Conservation (phyloP, 2,113 vertebrate genomes). For the Candoia aspera region DNA sequence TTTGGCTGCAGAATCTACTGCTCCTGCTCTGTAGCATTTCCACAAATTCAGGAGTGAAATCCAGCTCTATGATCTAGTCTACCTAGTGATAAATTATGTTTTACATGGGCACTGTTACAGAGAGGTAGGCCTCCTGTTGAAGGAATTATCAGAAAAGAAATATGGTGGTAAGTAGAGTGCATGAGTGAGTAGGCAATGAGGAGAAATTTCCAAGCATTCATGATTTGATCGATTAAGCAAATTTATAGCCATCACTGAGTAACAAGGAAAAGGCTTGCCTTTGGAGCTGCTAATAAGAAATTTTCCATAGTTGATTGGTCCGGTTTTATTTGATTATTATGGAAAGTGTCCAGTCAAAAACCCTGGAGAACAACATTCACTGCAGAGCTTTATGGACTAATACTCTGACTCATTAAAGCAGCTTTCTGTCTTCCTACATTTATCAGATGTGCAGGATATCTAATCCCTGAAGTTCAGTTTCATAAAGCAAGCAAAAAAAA, state of each 20-base stretch:
- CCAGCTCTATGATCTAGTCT: background rate
- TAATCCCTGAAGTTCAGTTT: background rate
- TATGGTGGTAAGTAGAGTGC: background rate
- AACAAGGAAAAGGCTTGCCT: background rate
- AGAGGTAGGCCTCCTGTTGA: background rate
- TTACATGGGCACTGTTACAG: background rate
- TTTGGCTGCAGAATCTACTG: background rate
- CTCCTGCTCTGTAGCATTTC: background rate
- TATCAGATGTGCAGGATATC: background rate
- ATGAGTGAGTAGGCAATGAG: background rate
- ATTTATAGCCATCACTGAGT: conserved; percentile 5
- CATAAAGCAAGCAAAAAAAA: conserved; percentile 36
- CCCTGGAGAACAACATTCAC: background rate
- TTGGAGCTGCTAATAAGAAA: background rate
- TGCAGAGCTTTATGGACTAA: background rate
- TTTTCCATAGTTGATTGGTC: background rate
- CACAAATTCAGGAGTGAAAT: background rate
- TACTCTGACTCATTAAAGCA: background rate
- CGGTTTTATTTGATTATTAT: background rate
- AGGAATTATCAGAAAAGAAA: background rate
- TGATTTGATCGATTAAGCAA: conserved; percentile 44
- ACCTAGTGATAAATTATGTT: background rate
- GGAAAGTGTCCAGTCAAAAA: background rate
- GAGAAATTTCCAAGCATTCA: background rate
- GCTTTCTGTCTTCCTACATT: background rate